These are phyloP conservation scores for Entomobrya multifasciata DNA, from an alignment of 2,888 invertebrate genomes.

Conservation along the genomic window DNA sequence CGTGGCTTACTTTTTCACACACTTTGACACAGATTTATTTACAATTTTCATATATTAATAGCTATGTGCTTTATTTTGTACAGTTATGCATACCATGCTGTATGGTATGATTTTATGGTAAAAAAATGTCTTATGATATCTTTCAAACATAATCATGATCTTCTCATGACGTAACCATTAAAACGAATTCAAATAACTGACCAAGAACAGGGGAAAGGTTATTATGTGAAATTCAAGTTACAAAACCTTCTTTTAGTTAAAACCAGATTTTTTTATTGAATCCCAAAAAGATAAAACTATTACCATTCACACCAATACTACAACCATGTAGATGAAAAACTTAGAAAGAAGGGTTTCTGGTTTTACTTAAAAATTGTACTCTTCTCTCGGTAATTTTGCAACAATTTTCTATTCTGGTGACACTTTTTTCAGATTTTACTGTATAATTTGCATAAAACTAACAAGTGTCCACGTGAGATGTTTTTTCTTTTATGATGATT, in stretches of 20 bases:
- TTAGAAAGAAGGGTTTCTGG: background rate
- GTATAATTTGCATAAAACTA: slow-evolving; percentile 16
- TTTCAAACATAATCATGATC: background rate
- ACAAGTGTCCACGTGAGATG: background rate
- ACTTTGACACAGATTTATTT: slow-evolving; percentile 29
- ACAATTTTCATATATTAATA: background rate
- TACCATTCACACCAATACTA: background rate
- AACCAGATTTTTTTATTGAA: slow-evolving; percentile 1
- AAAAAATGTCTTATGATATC: no score
- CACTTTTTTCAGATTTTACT: slow-evolving; percentile 36
- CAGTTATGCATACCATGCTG: no score
- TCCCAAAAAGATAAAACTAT: background rate
- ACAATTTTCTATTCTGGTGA: background rate
- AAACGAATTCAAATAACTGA: background rate
- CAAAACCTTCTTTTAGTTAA: background rate
- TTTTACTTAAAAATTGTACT: background rate
- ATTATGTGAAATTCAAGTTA: background rate
- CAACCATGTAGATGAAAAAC: no score
- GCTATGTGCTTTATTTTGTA: no score
- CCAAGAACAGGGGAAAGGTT: background rate
- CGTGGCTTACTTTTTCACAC: background rate
- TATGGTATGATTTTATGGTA: no score
- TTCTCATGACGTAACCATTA: slow-evolving; percentile 12
- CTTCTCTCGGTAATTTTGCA: background rate
- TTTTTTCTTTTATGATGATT: background rate